Base-by-base conservation (phyloP, 2,888 invertebrate species). In the Pollenia angustigena region DNA sequence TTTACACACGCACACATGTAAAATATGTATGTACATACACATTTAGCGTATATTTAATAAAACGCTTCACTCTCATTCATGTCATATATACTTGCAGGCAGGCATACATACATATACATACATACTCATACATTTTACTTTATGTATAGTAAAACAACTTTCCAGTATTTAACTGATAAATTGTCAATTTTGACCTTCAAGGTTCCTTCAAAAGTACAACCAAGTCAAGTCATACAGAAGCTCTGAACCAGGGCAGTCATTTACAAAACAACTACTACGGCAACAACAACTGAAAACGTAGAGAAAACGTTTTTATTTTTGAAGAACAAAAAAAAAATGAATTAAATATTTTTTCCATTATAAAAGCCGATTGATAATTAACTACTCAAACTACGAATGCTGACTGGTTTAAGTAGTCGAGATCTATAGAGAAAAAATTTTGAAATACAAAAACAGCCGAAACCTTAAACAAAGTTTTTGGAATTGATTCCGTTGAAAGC, bases 161-260 rank as follows among this genome's bases (percentile, higher is more conserved):
- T 87, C 87, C 87, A 87, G 87, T 84, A 81, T 81, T 81, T 81
- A 79, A 87, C 84, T 87, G 84, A 87, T 87, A 84, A 91, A 91
- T 92, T 92, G 91, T 92, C 92, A 92, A 89, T 92, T 92, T 93
- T 92, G 92, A 92, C 92, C 92, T 92, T 92, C 92, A 92, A 92
- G 92, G 91, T 92, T 92, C 92, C 92, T 93, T 92, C 92, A 92
- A 91, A 87, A 91, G 90, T 90, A 90, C 90, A 90, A 81, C 81
- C 71, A 79, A 85, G 82, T 74, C 85, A 80, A 88, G 87, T 85
- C 88, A 87, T 79, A 88, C 85, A 85, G 78, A 80, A 82, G 85
- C 86, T 80, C 84, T 82, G 80, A 85, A 81, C 80, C 68, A 78
- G 85, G 74, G 87, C 81, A 82, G 87, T 81, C 85, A 82, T 88